phyloP scores from a whole-genome alignment of 2,888 invertebrate genomes.

The Thyatira batis region DNA sequence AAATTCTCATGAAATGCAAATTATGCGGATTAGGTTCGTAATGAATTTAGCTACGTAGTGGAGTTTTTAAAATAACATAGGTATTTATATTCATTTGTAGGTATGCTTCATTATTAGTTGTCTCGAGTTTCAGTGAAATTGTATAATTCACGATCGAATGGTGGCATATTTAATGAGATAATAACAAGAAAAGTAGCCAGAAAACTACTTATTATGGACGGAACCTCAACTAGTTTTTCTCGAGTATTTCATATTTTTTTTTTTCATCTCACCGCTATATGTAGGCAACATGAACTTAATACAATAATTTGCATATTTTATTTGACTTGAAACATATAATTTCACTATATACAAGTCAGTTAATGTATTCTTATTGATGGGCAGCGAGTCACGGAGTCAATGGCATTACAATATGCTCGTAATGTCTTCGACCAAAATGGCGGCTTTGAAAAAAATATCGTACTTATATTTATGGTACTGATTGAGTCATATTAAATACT shows the following conservation, averaged over 20 bases:
- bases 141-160: too few relatives aligned
- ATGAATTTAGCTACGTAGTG: not conserved
- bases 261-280: slow-evolving; percentile 29
- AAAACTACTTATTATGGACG: not conserved
- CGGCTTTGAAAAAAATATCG: slow-evolving; percentile 22
- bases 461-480: slow-evolving; percentile 27
- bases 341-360: slow-evolving; percentile 1
- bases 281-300: slow-evolving; percentile 32
- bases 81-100: not conserved
- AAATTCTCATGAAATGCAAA: not conserved
- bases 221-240: not conserved
- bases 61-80: not conserved
- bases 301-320: slow-evolving; percentile 48
- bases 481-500: slow-evolving; percentile 18
- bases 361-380: slow-evolving; percentile 33
- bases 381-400: slow-evolving; percentile 31
- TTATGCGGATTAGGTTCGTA: not conserved
- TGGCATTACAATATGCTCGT: slow-evolving; percentile 41
- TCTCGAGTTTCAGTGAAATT: too few relatives aligned
- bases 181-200: too few relatives aligned
- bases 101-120: not conserved
- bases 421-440: slow-evolving; percentile 40
- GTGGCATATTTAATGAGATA: too few relatives aligned
- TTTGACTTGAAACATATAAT: slow-evolving; percentile 12
- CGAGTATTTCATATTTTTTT: not conserved